Evolutionary conservation across 2,797 vertebrate genomes (phyloP).

Genomic region (Crypturellus tataupa): DNA sequence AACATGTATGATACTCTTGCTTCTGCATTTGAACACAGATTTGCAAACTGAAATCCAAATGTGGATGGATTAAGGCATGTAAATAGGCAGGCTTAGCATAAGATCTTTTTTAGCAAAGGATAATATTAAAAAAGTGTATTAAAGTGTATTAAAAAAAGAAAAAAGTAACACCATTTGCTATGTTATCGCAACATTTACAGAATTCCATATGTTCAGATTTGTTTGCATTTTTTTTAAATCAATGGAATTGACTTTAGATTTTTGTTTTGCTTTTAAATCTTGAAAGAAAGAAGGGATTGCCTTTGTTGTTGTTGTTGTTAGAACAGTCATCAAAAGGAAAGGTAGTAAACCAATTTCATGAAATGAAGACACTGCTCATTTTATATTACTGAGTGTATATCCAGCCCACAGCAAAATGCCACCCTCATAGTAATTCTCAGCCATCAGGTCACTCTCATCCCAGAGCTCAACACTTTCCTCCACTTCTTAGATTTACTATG

Average conservation of each 20-base stretch:
- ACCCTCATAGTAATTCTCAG: neutral
- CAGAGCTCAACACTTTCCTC: neutral
- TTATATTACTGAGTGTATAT: neutral
- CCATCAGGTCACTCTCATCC: neutral
- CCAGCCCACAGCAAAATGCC: neutral
- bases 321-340: neutral
- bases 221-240: neutral
- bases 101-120: neutral
- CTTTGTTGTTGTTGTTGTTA: neutral
- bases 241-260: neutral
- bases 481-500: neutral
- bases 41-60: neutral
- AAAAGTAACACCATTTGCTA: neutral
- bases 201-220: neutral
- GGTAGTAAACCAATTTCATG: neutral
- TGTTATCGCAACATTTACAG: neutral
- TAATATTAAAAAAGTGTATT: neutral
- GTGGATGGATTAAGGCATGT: neutral
- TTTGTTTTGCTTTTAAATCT: neutral
- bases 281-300: neutral
- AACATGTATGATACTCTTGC: neutral
- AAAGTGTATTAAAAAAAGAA: constrained; percentile 6
- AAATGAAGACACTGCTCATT: neutral
- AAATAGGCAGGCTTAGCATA: neutral
- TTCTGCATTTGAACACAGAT: constrained; percentile 11